phyloP scores from a whole-genome alignment of 2,797 vertebrate genomes.

The Enteromius viviparus region DNA sequence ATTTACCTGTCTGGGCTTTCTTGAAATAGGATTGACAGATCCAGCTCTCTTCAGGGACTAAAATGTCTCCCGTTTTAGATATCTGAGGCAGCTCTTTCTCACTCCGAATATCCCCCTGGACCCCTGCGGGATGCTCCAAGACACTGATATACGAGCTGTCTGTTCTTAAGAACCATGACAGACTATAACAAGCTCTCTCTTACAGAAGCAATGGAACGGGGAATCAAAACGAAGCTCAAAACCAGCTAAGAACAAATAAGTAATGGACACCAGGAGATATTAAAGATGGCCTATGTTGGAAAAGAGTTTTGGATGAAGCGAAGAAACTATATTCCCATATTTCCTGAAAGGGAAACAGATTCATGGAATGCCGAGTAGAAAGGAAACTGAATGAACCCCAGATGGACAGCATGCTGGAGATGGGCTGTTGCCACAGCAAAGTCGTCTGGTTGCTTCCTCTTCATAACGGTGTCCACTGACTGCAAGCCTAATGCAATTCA shows the following conservation, averaged over 20 bases:
- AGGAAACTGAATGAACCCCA: slow-evolving; percentile 47
- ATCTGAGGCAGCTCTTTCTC: neutral
- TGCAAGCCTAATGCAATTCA: neutral
- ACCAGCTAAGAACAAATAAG: neutral
- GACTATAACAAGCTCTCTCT: slow-evolving; percentile 36
- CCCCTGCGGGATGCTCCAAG: slow-evolving; percentile 5
- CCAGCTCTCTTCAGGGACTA: neutral
- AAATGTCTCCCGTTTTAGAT: slow-evolving; percentile 15
- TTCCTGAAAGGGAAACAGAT: slow-evolving; percentile 43
- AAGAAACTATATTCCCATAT: slow-evolving; percentile 16
- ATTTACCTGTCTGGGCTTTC: slow-evolving; percentile 29
- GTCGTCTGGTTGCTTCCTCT: slow-evolving; percentile 37
- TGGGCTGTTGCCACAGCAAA: slow-evolving; percentile 46
- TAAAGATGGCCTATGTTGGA: neutral
- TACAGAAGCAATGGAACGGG: neutral
- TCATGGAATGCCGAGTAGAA: slow-evolving; percentile 20
- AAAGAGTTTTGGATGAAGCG: neutral
- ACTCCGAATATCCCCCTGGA: slow-evolving; percentile 1
- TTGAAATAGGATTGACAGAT: slow-evolving; percentile 10
- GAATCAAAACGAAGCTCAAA: neutral
- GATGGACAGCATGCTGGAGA: slow-evolving; percentile 20
- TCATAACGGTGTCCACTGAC: slow-evolving; percentile 1
- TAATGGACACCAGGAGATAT: neutral
- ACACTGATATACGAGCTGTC: slow-evolving; percentile 18
- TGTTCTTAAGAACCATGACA: slow-evolving; percentile 3